Evolutionary conservation across 2,113 vertebrate species (phyloP).

Genomic region (Equus przewalskii): DNA sequence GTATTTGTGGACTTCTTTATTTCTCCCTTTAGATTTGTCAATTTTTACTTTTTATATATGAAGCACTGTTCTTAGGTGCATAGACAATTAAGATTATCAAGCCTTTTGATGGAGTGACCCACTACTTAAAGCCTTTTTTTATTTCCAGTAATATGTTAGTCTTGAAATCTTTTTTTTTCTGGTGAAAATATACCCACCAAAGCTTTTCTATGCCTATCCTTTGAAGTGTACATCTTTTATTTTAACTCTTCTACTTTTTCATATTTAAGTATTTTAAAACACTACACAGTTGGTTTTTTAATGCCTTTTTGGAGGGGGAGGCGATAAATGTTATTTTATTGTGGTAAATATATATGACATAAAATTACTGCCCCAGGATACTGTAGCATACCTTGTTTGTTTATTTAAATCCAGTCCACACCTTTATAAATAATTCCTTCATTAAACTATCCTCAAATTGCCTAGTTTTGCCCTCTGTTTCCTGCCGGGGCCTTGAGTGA

Average conservation of each 20-base stretch:
- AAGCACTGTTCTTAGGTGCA: neutral
- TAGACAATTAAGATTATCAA: neutral
- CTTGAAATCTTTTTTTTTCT: slow-evolving; percentile 39
- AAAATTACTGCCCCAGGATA: slow-evolving; percentile 10
- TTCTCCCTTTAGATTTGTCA: neutral
- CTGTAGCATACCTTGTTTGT: neutral
- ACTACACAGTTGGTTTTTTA: neutral
- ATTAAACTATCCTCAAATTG: neutral
- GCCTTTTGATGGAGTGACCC: neutral
- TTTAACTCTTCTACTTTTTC: neutral
- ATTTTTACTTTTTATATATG: slow-evolving; percentile 19
- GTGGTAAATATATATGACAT: neutral
- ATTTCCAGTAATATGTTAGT: slow-evolving; percentile 10
- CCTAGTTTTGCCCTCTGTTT: neutral
- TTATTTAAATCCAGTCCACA: neutral
- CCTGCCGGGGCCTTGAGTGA: neutral
- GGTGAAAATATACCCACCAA: neutral
- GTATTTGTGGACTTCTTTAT: neutral
- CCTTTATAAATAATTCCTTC: neutral
- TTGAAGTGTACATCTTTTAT: neutral
- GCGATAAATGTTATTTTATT: neutral
- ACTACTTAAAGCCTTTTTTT: neutral
- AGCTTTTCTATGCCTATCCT: neutral
- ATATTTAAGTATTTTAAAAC: slow-evolving; percentile 49
- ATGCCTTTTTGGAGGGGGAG: neutral